These are phyloP conservation scores for Eubasilissa splendida DNA, from an alignment of 2,888 invertebrate species.

Conservation along the genomic window DNA sequence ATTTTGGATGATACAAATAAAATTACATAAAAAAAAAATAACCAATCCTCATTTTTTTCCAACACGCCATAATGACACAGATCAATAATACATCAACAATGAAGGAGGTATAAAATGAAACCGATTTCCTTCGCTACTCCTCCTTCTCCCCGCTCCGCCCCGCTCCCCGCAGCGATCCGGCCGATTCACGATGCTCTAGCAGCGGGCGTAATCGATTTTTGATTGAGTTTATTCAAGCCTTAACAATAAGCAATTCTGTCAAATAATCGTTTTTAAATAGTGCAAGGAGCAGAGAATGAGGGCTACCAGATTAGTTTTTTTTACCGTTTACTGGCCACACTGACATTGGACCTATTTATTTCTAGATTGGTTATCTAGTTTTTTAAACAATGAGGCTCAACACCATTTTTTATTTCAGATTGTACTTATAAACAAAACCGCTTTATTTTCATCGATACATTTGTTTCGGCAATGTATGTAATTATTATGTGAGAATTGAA, in stretches of 20 bases:
- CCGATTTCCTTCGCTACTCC: constrained; percentile 2
- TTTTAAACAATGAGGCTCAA: no score
- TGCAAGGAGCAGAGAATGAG: constrained; percentile 7
- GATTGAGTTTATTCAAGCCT: constrained; percentile 28
- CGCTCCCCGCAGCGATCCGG: neutral
- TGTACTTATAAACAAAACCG: no score
- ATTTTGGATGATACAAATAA: no score
- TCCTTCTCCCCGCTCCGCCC: neutral
- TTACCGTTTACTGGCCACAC: neutral
- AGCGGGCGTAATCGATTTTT: constrained; percentile 35
- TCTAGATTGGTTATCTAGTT: no score
- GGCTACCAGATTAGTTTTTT: constrained; percentile 3
- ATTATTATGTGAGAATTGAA: no score
- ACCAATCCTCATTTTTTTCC: no score
- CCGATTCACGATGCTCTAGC: constrained; percentile 12
- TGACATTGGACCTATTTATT: no score
- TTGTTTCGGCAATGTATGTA: no score
- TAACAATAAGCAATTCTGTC: constrained; percentile 30
- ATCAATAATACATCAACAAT: constrained; percentile 15
- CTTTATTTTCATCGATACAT: no score
- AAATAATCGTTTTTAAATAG: constrained; percentile 29
- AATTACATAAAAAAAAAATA: no score
- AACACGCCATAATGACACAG: no score
- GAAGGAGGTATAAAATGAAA: constrained; percentile 35
- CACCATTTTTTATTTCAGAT: no score